Evolutionary conservation across 2,888 invertebrate species (phyloP).

Genomic region (Netelia melanura): DNA sequence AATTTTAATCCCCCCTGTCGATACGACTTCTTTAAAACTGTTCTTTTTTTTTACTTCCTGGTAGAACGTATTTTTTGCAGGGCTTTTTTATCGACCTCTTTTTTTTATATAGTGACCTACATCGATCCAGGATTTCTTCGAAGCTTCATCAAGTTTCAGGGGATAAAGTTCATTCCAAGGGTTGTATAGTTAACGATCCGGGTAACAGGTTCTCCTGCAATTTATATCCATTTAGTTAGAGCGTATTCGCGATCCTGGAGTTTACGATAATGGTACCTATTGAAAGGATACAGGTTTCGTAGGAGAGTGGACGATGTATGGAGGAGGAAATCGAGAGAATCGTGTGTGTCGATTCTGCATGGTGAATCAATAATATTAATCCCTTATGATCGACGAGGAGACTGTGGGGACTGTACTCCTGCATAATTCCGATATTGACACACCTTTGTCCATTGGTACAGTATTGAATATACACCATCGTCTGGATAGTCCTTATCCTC

Average conservation of each 20-base stretch:
- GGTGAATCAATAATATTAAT: conserved; percentile 47
- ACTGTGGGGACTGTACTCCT: background rate
- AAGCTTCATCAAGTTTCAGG: background rate
- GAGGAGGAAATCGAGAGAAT: background rate
- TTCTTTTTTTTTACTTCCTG: no score
- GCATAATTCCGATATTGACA: conserved; percentile 16
- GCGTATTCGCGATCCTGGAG: background rate
- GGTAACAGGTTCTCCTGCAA: background rate
- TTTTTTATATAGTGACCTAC: background rate
- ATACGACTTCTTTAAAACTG: no score
- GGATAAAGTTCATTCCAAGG: background rate
- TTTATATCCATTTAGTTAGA: background rate
- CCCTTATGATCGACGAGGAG: conserved; percentile 29
- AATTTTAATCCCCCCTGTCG: no score
- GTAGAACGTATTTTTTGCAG: no score
- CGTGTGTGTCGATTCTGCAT: conserved; percentile 32
- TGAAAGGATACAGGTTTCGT: background rate
- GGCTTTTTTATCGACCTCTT: no score
- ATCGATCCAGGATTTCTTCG: background rate
- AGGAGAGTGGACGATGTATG: background rate
- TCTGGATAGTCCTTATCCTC: background rate
- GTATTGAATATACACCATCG: background rate
- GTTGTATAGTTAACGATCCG: background rate
- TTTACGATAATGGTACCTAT: background rate
- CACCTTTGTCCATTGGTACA: conserved; percentile 15